Base-by-base conservation (phyloP, 2,888 invertebrate species). In the Hemaris fuciformis region DNA sequence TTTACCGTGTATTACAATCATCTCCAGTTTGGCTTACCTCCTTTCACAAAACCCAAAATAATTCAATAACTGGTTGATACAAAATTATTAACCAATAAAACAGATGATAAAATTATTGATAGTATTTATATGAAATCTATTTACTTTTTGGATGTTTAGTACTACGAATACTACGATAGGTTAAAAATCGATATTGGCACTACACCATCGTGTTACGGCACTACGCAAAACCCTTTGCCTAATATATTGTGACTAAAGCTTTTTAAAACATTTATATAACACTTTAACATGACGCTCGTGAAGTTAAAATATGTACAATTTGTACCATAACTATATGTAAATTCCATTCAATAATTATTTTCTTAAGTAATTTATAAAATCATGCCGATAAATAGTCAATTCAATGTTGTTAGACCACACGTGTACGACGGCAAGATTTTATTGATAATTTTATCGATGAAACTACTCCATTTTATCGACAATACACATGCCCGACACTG, bases 251-350 rank as follows among this genome's bases (percentile, higher is more conserved):
- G 38, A 38, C 8, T 15, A 27, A 27, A 15, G 27, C 48, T 31
- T 53, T 27, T 8, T n/a, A 38, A 18, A 53, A 53, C 18, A 31
- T 31, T 8, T 48, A 27, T 27, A 15, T n/a, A 23, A 46, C 45
- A 23, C 13, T 22, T 22, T 45, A 13, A 38, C 38, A 46, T 53
- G 10, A n/a, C 15, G 27, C 25, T 15, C 2, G 18, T 53, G 53
- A 31, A 31, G 31, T 27, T 53, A 48, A 48, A 48, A 48, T 48
- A 53, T 53, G 53, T 53, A 53, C 53, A 31, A n/a, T 53, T 53
- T 31, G 53, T 53, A 53, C 53, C 53, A 53, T 18, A 31, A 5
- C 53, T 31, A 48, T n/a, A n/a, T n/a, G n/a, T n/a, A n/a, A 31
- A 10, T 53, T 31, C 3, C 27, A 53, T 27, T 48, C 27, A 18